These are phyloP conservation scores for Chaenocephalus aceratus DNA, from an alignment of 2,113 vertebrate genomes.

Conservation along the genomic window DNA sequence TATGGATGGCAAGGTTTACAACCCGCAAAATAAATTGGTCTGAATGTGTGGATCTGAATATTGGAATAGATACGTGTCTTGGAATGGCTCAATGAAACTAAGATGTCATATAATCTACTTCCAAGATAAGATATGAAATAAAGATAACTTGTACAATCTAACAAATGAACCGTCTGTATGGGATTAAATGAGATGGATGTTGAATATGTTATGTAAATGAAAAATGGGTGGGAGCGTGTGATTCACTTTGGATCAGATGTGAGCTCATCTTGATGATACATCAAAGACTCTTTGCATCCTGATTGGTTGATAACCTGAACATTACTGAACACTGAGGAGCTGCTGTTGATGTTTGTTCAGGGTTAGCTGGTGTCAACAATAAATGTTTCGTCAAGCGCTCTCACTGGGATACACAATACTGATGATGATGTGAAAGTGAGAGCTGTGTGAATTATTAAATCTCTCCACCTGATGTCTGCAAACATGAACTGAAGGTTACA, in stretches of 20 bases:
- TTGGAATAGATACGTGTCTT: background rate
- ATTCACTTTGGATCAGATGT: background rate
- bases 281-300: background rate
- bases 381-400: background rate
- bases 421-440: background rate
- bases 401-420: background rate
- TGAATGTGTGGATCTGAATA: too few species aligned
- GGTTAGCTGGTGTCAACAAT: slow-evolving; percentile 1
- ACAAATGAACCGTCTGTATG: too few species aligned
- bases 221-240: background rate
- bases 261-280: background rate
- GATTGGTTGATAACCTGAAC: background rate
- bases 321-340: background rate
- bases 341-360: background rate
- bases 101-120: too few species aligned
- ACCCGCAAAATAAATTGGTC: too few species aligned
- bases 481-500: background rate
- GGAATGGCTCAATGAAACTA: background rate
- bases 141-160: background rate
- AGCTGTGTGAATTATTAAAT: background rate
- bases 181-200: background rate
- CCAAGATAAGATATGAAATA: background rate
- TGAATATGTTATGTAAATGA: background rate
- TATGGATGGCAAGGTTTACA: too few species aligned
- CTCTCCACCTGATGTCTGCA: background rate